phyloP scores from a whole-genome alignment of 2,888 invertebrate genomes.

The Ceramica pisi region DNA sequence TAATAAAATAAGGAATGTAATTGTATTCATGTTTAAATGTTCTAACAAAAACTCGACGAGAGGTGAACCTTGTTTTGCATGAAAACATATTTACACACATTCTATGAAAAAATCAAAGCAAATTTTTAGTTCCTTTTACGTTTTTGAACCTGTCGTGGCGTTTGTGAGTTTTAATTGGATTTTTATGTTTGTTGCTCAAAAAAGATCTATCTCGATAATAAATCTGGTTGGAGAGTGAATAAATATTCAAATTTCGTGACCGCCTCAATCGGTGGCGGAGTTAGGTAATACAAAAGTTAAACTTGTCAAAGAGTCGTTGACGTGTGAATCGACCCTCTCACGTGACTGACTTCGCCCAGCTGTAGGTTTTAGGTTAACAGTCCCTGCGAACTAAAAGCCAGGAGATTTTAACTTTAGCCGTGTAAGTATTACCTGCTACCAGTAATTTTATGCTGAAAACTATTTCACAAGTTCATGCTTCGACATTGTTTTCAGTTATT shows the following conservation, averaged over 20 bases:
- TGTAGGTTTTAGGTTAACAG: constrained; percentile 23
- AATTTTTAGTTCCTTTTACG: constrained; percentile 1
- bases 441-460: constrained; percentile 28
- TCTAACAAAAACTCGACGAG: constrained; percentile 15
- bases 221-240: background rate
- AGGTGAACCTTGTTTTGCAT: constrained; percentile 12
- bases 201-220: constrained; percentile 2
- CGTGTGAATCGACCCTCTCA: constrained; percentile 53
- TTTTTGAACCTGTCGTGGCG: constrained; percentile 13
- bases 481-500: constrained; percentile 16
- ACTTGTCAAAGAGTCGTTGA: constrained; percentile 41
- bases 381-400: constrained; percentile 22
- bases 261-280: constrained; percentile 1
- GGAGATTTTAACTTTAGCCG: constrained; percentile 24
- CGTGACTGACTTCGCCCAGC: constrained; percentile 24
- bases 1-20: constrained; percentile 20
- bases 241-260: constrained; percentile 1
- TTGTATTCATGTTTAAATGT: constrained; percentile 16
- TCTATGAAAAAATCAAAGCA: constrained; percentile 13
- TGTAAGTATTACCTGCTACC: too few relatives aligned
- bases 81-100: constrained; percentile 30
- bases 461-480: constrained; percentile 8
- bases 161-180: constrained; percentile 32
- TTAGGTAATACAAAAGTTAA: constrained; percentile 31
- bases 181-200: constrained; percentile 14